A percentile compares a stretch with the other conserved stretches of the same genome.
Conservation (phyloP, 2,888 invertebrate genomes). For the Drepanosiphum platanoidis region DNA sequence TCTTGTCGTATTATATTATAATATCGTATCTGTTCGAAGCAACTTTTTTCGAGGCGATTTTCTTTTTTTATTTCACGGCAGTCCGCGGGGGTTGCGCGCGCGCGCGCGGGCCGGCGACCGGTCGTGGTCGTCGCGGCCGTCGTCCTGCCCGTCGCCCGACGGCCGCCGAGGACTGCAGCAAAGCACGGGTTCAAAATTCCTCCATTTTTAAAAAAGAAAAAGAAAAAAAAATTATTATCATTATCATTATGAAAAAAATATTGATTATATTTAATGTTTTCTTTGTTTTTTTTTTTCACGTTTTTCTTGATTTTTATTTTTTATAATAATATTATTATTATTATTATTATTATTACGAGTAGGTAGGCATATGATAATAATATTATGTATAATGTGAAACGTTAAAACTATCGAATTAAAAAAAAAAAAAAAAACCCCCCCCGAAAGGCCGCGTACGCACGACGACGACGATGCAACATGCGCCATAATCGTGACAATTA, state of each 20-base stretch:
- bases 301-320: too few relatives aligned
- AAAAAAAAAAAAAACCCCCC: too few relatives aligned
- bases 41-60: constrained; percentile 50
- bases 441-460: constrained; percentile 16
- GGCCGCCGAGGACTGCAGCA: constrained; percentile 31
- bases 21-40: constrained; percentile 9
- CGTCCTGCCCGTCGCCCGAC: not conserved
- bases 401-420: constrained; percentile 43
- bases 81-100: constrained; percentile 23
- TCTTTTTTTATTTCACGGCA: constrained; percentile 48
- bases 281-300: too few relatives aligned
- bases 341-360: too few relatives aligned
- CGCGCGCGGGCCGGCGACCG: not conserved
- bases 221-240: constrained; percentile 36
- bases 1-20: constrained; percentile 38
- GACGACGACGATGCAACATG: constrained; percentile 29
- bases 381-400: too few relatives aligned
- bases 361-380: constrained; percentile 41
- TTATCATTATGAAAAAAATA: constrained; percentile 40
- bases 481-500: too few relatives aligned
- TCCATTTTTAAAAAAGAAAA: constrained; percentile 44
- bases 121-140: not conserved
- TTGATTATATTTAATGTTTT: constrained; percentile 26
- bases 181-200: constrained; percentile 62
- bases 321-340: constrained; percentile 20